These are phyloP conservation scores for Bettongia penicillata DNA, from an alignment of 2,113 vertebrate genomes.

Conservation along the genomic window DNA sequence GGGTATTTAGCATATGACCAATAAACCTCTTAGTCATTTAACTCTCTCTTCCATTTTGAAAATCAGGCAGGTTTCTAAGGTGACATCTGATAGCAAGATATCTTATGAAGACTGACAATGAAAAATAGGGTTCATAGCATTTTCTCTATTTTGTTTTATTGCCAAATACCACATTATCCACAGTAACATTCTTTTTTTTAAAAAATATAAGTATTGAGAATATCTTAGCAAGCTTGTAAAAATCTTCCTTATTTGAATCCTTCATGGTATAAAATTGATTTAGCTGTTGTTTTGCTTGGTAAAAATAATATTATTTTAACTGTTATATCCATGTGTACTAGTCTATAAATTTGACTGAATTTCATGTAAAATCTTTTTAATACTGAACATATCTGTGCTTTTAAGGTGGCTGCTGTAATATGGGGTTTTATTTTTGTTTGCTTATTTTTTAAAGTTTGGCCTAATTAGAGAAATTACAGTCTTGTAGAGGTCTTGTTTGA, in stretches of 20 bases:
- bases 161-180: slow-evolving; percentile 47
- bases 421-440: background rate
- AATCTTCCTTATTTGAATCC: slow-evolving; percentile 47
- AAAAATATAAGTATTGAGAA: slow-evolving; percentile 44
- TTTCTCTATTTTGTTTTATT: slow-evolving; percentile 63
- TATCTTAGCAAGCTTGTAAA: slow-evolving; percentile 33
- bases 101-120: slow-evolving; percentile 60
- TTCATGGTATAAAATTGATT: slow-evolving; percentile 51
- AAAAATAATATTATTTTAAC: background rate
- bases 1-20: slow-evolving; percentile 66
- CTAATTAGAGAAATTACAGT: background rate
- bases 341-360: background rate
- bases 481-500: background rate
- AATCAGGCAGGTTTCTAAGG: slow-evolving; percentile 75
- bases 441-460: background rate
- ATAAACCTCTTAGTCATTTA: slow-evolving; percentile 73
- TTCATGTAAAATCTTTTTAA: no score
- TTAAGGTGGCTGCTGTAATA: background rate
- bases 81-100: slow-evolving; percentile 65
- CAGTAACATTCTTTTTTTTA: slow-evolving; percentile 5
- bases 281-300: slow-evolving; percentile 15
- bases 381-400: accelerated
- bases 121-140: slow-evolving; percentile 18
- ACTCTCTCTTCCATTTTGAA: slow-evolving; percentile 67
- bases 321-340: background rate